Evolutionary conservation across 2,113 vertebrate genomes (phyloP).

Genomic region (Muntiacus muntjak): DNA sequence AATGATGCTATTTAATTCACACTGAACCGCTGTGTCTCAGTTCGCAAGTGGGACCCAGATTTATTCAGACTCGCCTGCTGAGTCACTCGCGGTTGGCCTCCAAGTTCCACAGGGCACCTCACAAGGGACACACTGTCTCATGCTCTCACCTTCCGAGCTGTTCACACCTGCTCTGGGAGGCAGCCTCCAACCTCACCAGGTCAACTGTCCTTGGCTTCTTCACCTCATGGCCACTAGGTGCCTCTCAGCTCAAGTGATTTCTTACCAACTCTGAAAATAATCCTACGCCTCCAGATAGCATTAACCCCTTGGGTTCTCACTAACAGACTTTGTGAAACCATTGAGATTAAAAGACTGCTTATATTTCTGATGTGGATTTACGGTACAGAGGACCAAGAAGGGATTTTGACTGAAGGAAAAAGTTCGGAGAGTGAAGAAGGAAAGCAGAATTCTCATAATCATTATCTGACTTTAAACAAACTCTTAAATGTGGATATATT

Average conservation of each 20-base stretch:
- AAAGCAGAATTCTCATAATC: neutral
- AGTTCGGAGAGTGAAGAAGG: neutral
- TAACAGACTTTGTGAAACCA: neutral
- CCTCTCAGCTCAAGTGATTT: neutral
- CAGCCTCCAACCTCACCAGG: neutral
- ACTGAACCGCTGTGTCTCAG: neutral
- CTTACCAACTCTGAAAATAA: neutral
- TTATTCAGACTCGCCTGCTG: neutral
- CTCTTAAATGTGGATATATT: neutral
- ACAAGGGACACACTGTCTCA: neutral
- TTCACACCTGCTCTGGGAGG: too few species aligned
- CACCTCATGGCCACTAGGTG: neutral
- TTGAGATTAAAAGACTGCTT: neutral
- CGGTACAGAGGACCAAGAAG: neutral
- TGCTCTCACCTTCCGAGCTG: fast-evolving
- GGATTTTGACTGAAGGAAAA: neutral
- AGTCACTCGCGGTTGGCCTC: neutral
- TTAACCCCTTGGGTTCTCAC: neutral
- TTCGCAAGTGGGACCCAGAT: neutral
- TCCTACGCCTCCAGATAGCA: neutral
- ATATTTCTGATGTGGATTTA: neutral
- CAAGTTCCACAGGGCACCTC: neutral
- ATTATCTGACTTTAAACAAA: neutral
- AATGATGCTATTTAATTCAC: neutral
- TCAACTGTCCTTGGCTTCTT: neutral